These are phyloP conservation scores for Phacellophora camtschatica DNA, from an alignment of 30 jellyfish, hydroid and myxozoan genomes.

Conservation along the genomic window DNA sequence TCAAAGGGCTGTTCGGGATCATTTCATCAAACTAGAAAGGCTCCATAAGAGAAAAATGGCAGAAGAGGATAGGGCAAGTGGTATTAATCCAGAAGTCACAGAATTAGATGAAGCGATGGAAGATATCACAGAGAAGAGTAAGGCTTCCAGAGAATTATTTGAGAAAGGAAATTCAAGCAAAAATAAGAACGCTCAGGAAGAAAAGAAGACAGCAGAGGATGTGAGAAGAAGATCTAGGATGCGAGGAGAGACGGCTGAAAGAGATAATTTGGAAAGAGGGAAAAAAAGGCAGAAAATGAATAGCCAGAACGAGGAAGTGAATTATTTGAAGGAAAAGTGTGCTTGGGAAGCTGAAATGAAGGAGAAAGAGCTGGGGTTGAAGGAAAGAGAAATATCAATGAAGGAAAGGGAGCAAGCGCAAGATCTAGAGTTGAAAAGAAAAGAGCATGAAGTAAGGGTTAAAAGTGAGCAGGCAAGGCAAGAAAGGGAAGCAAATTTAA, in stretches of 20 bases:
- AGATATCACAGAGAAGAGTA: not conserved
- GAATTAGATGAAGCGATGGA: not conserved
- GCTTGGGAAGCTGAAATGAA: not conserved
- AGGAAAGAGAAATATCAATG: not conserved
- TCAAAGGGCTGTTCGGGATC: slow-evolving; percentile 53
- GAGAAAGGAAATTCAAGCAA: not conserved
- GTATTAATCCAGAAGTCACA: not conserved
- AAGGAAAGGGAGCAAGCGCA: not conserved
- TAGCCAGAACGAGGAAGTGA: not conserved
- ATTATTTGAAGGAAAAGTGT: not conserved
- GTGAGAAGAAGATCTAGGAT: not conserved
- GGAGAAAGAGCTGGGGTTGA: not conserved
- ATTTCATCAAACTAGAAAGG: slow-evolving; percentile 40
- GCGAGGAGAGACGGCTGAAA: not conserved
- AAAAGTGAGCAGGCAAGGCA: not conserved
- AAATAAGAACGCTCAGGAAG: not conserved
- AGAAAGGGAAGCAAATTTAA: not conserved
- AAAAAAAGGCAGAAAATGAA: not conserved
- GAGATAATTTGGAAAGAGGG: not conserved
- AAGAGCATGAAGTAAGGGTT: not conserved
- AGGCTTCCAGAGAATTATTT: not conserved
- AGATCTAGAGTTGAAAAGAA: not conserved
- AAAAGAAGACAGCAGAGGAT: not conserved
- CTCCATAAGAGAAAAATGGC: slow-evolving; percentile 12
- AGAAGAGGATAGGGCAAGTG: slow-evolving; percentile 42